A percentile compares a stretch with the other conserved stretches of the same genome.
Evolutionary conservation across 2,888 invertebrate genomes (phyloP).

Genomic region (Heliconius aoede): DNA sequence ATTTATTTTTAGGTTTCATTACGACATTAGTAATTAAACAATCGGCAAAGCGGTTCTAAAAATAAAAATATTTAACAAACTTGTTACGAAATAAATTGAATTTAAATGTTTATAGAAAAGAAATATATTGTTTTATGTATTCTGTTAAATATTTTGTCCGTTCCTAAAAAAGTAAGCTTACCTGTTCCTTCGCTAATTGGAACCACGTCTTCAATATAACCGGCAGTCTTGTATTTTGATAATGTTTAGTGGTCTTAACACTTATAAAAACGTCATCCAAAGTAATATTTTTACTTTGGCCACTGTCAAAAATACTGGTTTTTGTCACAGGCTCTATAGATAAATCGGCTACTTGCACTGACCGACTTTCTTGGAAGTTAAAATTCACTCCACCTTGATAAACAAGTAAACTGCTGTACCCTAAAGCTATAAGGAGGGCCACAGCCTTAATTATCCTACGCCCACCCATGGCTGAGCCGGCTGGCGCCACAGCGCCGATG

Average conservation of each 20-base stretch:
- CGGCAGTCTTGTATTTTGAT: slow-evolving; percentile 92
- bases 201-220: slow-evolving; percentile 98
- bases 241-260: slow-evolving; percentile 96
- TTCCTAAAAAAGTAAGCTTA: slow-evolving; percentile 65
- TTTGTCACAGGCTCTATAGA: slow-evolving; percentile 81
- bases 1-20: neutral
- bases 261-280: slow-evolving; percentile 96
- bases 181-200: slow-evolving; percentile 95
- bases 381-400: slow-evolving; percentile 84
- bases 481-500: slow-evolving; percentile 72
- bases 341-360: slow-evolving; percentile 75
- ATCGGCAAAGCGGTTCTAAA: neutral
- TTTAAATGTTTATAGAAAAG: no score
- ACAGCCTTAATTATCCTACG: slow-evolving; percentile 78
- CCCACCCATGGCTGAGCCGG: slow-evolving; percentile 74
- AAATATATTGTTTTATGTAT: neutral
- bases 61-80: neutral
- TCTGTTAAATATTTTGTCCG: neutral
- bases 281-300: slow-evolving; percentile 84
- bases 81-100: neutral
- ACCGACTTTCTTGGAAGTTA: slow-evolving; percentile 79
- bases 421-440: slow-evolving; percentile 81
- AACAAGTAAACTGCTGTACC: slow-evolving; percentile 85
- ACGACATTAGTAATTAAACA: neutral
- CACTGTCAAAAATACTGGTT: slow-evolving; percentile 68